phyloP scores from a whole-genome alignment of 2,888 invertebrate species.

The Nasonia oneida region DNA sequence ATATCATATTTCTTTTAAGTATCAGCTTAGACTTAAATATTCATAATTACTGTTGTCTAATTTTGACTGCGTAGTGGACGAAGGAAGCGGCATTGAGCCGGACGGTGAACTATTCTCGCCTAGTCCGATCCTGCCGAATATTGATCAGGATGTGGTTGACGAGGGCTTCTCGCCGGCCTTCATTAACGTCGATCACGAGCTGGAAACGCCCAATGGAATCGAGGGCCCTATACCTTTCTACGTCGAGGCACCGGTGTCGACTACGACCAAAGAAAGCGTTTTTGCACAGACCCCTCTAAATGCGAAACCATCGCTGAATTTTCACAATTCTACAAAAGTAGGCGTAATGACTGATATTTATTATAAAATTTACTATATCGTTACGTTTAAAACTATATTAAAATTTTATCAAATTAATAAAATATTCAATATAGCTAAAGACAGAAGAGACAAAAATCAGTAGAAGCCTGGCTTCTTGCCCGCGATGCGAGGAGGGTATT shows the following conservation, averaged over 20 bases:
- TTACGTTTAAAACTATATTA: not conserved
- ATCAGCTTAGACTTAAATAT: not conserved
- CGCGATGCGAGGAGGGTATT: conserved; percentile 71
- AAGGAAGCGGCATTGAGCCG: conserved; percentile 53
- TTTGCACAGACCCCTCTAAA: not conserved
- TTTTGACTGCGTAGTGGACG: not conserved
- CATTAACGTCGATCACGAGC: conserved; percentile 72
- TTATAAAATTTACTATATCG: not conserved
- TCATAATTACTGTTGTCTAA: not conserved
- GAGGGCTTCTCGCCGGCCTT: conserved; percentile 67
- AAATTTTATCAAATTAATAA: not conserved
- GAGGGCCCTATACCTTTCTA: conserved; percentile 75
- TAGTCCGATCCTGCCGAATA: conserved; percentile 55
- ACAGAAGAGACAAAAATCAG: conserved; percentile 30
- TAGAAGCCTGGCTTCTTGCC: conserved; percentile 66
- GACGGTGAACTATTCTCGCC: conserved; percentile 45
- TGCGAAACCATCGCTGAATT: not conserved
- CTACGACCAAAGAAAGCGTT: not conserved
- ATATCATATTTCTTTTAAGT: too few species aligned
- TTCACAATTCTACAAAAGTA: not conserved
- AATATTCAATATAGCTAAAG: not conserved
- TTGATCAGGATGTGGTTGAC: conserved; percentile 63
- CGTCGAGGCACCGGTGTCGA: conserved; percentile 68
- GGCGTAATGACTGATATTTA: not conserved
- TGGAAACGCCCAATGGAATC: conserved; percentile 74